Conservation (phyloP, 2,113 vertebrate genomes). For the Cathartes aura region DNA sequence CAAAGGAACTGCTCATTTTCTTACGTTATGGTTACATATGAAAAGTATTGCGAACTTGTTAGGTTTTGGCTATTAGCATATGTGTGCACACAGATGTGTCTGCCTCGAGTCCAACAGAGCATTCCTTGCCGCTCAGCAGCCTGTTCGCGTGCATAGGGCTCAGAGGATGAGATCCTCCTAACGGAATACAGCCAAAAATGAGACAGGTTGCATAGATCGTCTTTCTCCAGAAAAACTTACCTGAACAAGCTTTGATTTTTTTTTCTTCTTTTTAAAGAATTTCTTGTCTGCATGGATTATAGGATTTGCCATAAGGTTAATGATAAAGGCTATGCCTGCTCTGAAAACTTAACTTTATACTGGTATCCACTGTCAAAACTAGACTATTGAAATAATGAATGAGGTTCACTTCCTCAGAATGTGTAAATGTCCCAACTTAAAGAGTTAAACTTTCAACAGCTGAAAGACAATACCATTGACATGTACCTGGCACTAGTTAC, state of each 20-base stretch:
- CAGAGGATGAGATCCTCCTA: not conserved
- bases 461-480: slow-evolving; percentile 74
- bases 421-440: slow-evolving; percentile 59
- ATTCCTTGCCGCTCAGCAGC: not conserved
- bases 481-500: slow-evolving; percentile 76
- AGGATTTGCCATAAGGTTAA: not conserved
- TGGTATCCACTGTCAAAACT: not conserved
- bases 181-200: not conserved
- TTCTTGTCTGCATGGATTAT: not conserved
- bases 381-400: slow-evolving; percentile 23
- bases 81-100: not conserved
- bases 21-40: not conserved
- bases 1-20: not conserved
- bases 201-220: not conserved
- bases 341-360: not conserved
- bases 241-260: not conserved
- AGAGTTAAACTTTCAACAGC: slow-evolving; percentile 77
- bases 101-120: not conserved
- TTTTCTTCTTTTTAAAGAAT: not conserved
- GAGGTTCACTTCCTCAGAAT: slow-evolving; percentile 46
- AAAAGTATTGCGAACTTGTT: not conserved
- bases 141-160: accelerated
- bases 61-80: not conserved
- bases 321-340: not conserved
- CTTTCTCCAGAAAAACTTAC: not conserved